These are phyloP conservation scores for Thaleichthys pacificus DNA, from an alignment of 2,797 vertebrate genomes.

Conservation along the genomic window DNA sequence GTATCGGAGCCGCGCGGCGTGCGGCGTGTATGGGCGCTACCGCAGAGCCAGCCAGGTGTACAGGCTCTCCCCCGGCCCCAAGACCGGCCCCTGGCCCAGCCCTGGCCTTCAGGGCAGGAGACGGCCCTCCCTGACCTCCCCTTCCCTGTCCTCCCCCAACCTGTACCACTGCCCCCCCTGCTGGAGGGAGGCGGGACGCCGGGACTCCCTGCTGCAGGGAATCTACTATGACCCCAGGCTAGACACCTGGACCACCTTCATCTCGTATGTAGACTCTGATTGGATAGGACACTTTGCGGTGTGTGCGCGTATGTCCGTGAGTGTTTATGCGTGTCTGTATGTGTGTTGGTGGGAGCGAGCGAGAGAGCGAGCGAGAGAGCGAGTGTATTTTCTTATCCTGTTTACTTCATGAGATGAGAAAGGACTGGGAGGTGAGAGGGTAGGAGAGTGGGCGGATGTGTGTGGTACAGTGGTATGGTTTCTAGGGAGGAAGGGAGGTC, in stretches of 20 bases:
- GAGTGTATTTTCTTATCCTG: no score
- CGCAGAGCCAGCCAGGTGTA: conserved; percentile 67
- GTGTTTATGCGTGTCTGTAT: conserved; percentile 22
- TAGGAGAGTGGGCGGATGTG: not conserved
- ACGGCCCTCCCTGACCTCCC: not conserved
- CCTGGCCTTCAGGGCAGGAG: conserved; percentile 11
- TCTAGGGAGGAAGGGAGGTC: not conserved
- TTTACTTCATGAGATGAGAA: not conserved
- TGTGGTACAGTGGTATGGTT: not conserved
- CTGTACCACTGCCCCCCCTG: conserved; percentile 50
- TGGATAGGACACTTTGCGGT: not conserved
- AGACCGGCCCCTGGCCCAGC: conserved; percentile 16
- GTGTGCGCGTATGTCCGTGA: conserved; percentile 21
- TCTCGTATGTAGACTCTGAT: conserved; percentile 81
- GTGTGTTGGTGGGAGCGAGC: not conserved
- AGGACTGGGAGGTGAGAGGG: not conserved
- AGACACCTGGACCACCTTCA: conserved; percentile 80
- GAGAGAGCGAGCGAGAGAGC: not conserved
- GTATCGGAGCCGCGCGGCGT: conserved; percentile 21
- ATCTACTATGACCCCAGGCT: conserved; percentile 58
- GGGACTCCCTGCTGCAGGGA: conserved; percentile 31
- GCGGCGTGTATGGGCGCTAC: conserved; percentile 73
- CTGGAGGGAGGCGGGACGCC: conserved; percentile 32
- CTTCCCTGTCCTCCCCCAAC: conserved; percentile 24
- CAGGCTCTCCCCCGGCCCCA: conserved; percentile 36